A percentile compares a stretch with the other conserved stretches of the same genome.
These are phyloP conservation scores for Calephelis perditalis DNA, from an alignment of 2,888 invertebrate species.

Conservation along the genomic window DNA sequence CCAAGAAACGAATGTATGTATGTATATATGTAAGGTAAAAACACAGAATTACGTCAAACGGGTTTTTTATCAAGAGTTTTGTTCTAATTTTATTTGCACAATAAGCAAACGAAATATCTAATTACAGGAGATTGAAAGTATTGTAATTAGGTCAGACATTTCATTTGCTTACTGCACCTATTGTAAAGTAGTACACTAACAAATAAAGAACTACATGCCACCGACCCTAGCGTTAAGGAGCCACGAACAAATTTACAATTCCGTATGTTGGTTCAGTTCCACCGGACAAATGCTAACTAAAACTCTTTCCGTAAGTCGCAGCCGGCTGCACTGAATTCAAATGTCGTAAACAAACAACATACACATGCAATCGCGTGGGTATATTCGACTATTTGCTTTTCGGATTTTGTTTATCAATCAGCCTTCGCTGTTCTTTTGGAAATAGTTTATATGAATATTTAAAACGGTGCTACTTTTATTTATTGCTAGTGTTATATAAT, in stretches of 20 bases:
- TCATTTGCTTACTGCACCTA: too few species aligned
- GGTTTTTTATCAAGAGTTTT: too few species aligned
- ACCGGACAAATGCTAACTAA: constrained; percentile 60
- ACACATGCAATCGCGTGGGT: constrained; percentile 32
- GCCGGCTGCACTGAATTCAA: constrained; percentile 35
- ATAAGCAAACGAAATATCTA: too few species aligned
- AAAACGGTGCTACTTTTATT: not conserved
- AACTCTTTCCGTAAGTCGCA: constrained; percentile 58
- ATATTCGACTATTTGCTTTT: constrained; percentile 34
- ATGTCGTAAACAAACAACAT: constrained; percentile 45
- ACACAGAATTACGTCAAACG: too few species aligned
- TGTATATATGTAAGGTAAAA: too few species aligned
- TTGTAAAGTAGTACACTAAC: too few species aligned
- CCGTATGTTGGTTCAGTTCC: constrained; percentile 62
- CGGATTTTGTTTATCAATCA: constrained; percentile 35
- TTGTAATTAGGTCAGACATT: too few species aligned
- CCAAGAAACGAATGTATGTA: too few species aligned
- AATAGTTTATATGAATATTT: constrained; percentile 15
- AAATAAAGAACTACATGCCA: constrained; percentile 3
- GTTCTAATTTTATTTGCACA: too few species aligned
- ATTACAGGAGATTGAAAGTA: too few species aligned
- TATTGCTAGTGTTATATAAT: not conserved
- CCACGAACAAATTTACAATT: constrained; percentile 68
- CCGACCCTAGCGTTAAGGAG: constrained; percentile 39
- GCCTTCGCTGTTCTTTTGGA: constrained; percentile 28